Conservation (phyloP, 2,888 invertebrate species). For the Drosophila nr. medialis region DNA sequence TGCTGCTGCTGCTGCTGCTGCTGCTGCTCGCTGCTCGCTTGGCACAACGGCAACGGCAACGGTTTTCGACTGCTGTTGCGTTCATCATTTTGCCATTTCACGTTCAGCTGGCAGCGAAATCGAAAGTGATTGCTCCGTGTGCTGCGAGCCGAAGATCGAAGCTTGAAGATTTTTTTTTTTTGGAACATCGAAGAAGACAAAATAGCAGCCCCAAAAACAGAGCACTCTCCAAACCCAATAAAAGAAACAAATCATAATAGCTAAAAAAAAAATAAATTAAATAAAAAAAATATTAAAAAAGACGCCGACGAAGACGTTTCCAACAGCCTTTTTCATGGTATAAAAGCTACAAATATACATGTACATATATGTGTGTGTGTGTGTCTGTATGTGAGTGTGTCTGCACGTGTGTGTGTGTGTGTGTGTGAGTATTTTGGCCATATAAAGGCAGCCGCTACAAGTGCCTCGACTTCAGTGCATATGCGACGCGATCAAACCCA, state of each 20-base stretch:
- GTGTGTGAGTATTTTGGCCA: slow-evolving; percentile 35
- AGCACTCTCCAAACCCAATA: slow-evolving; percentile 10
- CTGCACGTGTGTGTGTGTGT: slow-evolving; percentile 2
- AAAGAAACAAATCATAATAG: slow-evolving; percentile 1
- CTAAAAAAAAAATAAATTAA: neutral
- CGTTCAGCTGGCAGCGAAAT: slow-evolving; percentile 84
- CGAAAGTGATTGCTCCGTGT: slow-evolving; percentile 83
- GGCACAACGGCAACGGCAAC: slow-evolving; percentile 54
- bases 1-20: slow-evolving; percentile 1
- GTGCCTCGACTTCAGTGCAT: slow-evolving; percentile 62
- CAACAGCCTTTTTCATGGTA: slow-evolving; percentile 39
- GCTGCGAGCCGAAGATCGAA: slow-evolving; percentile 69
- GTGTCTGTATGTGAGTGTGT: slow-evolving; percentile 16
- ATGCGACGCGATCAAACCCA: slow-evolving; percentile 41
- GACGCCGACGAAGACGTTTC: slow-evolving; percentile 16
- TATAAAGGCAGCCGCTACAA: slow-evolving; percentile 61
- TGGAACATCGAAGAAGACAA: slow-evolving; percentile 28
- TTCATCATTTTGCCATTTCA: slow-evolving; percentile 84
- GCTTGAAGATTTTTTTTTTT: slow-evolving; percentile 23
- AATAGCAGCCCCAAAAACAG: slow-evolving; percentile 17
- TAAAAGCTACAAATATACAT: slow-evolving; percentile 7
- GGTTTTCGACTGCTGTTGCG: slow-evolving; percentile 81
- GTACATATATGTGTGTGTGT: slow-evolving; percentile 7
- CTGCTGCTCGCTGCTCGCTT: slow-evolving; percentile 21
- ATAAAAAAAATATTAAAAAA: neutral